phyloP scores from a whole-genome alignment of 2,888 invertebrate genomes.

The Macrosoma leucophasiata region DNA sequence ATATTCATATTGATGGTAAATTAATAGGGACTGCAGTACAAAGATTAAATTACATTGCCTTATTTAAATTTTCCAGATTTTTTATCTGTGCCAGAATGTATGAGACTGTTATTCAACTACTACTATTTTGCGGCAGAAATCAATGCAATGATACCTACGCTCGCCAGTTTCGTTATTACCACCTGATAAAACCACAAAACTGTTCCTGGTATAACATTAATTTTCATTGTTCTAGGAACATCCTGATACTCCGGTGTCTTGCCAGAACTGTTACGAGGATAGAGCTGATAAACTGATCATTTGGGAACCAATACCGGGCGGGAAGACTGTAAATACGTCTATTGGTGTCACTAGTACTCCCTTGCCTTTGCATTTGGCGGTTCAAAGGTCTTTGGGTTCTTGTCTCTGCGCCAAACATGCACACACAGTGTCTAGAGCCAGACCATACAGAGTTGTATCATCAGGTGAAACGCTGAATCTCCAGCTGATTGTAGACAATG shows the following conservation, averaged over 20 bases:
- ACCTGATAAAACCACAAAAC: too few relatives aligned
- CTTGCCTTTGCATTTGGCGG: constrained; percentile 76
- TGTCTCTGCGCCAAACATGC: constrained; percentile 83
- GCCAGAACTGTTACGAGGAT: constrained; percentile 91
- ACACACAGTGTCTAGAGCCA: constrained; percentile 73
- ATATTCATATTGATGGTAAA: too few relatives aligned
- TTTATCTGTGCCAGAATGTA: too few relatives aligned
- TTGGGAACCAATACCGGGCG: constrained; percentile 80
- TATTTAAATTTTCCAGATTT: too few relatives aligned
- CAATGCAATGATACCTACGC: too few relatives aligned
- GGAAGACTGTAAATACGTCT: constrained; percentile 44
- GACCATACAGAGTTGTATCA: constrained; percentile 82
- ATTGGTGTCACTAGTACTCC: constrained; percentile 61
- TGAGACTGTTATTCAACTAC: too few relatives aligned
- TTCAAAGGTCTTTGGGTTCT: constrained; percentile 81
- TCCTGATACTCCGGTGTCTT: constrained; percentile 85
- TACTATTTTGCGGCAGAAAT: too few relatives aligned
- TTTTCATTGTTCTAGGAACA: constrained; percentile 73
- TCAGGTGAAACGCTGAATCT: constrained; percentile 87
- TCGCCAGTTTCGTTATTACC: too few relatives aligned
- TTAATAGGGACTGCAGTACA: too few relatives aligned
- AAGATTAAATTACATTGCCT: too few relatives aligned
- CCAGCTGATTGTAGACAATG: constrained; percentile 87
- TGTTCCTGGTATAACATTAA: not conserved
- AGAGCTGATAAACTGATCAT: constrained; percentile 88